Evolutionary conservation across 1,140 invertebrate species (phyloP), one percentile per base, ranked within the genome.

Genomic region (Helicoverpa armigera): DNA sequence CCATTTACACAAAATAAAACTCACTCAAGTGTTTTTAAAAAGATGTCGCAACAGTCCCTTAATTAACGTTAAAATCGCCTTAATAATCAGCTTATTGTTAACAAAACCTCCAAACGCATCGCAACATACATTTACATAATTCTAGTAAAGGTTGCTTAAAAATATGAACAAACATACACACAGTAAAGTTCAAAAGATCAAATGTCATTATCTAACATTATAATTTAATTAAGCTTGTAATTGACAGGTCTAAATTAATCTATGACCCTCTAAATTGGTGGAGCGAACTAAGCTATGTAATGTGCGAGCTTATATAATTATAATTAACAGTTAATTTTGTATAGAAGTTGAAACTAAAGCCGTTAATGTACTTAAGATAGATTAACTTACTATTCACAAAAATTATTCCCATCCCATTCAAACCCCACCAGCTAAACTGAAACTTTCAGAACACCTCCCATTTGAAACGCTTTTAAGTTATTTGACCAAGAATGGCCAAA

Each of bases 231-330:
- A 82, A 79, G 58, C 43, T 23, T 31, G 61, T 90, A 89, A 92
- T 92, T 91, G 89, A 90, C 89, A 90, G 88, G 77, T 88, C 79
- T 70, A 85, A 83, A 92, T 92, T 90, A 90, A 91, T 86, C 86
- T 67, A 53, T 67, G 61, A 67, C 56, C 73, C 13, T 48, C 18
- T 86, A 86, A 89, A 91, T 89, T 85, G 85, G 63, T 70, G 74
- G 72, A 2, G 50, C 9, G 51, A 50, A 23, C 43, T 69, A 48
- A 43, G 16, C 43, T 58, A 60, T 54, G 16, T 31, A 60, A 58
- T 74, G 31, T 51, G 13, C n/a, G 3, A 43, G 35, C 3, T 73
- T 56, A 29, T 18, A 58, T 63, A 61, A 72, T 72, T 54, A 43
- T 9, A 43, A 43, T 43, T 43, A 43, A 43, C 4, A 43, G 35